A percentile compares a stretch with the other conserved stretches of the same genome.
Evolutionary conservation across 2,113 vertebrate genomes (phyloP).

Genomic region (Tricholaema leucomelas): DNA sequence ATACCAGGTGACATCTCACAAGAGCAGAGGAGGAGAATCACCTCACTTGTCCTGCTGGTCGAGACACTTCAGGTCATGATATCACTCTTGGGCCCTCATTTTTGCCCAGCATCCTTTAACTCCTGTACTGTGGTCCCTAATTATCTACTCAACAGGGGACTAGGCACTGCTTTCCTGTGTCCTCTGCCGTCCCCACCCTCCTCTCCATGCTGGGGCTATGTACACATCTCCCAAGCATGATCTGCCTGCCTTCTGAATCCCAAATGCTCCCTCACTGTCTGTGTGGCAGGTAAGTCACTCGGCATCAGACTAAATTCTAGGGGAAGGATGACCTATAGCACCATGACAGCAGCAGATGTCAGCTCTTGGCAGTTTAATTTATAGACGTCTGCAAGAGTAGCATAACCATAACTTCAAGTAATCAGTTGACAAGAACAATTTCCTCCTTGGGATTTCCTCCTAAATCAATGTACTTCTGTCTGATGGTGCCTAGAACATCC

Average conservation of each 20-base stretch:
- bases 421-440: conserved; percentile 58
- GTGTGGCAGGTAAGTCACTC: background rate
- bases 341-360: conserved; percentile 45
- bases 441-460: conserved; percentile 59
- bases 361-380: conserved; percentile 38
- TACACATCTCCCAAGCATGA: background rate
- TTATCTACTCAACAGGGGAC: background rate
- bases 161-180: background rate
- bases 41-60: too few species aligned
- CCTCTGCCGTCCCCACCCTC: background rate
- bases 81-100: background rate
- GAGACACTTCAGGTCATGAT: background rate
- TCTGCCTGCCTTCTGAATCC: background rate
- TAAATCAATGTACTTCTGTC: conserved; percentile 44
- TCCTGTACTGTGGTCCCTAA: accelerated
- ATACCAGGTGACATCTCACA: too few species aligned
- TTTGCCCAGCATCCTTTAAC: background rate
- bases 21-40: too few species aligned
- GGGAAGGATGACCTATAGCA: conserved; percentile 12
- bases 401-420: conserved; percentile 42
- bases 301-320: background rate
- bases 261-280: background rate
- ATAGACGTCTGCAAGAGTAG: background rate
- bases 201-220: accelerated
- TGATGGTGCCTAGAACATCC: conserved; percentile 3